Conservation (phyloP, 2,888 invertebrate species). For the Ophioninae sp. region DNA sequence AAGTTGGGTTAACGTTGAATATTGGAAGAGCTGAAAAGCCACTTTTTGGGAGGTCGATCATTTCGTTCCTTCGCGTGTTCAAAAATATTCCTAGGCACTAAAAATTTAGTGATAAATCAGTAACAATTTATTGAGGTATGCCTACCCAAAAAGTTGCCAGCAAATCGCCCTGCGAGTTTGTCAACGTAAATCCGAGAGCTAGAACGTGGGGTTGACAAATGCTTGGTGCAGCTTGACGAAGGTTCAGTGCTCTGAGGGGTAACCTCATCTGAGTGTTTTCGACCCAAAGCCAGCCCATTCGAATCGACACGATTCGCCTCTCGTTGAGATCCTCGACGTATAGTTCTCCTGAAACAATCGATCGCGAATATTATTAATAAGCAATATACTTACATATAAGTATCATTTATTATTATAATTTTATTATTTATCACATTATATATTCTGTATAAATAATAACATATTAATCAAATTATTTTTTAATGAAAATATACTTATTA, state of each 20-base stretch:
- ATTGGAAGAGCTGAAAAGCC: no score
- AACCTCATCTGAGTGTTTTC: constrained; percentile 78
- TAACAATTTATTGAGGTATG: background rate
- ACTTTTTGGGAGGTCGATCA: no score
- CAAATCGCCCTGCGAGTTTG: constrained; percentile 75
- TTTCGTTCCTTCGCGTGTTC: no score
- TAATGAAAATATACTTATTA: no score
- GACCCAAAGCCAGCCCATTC: constrained; percentile 80
- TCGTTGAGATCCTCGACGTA: constrained; percentile 78
- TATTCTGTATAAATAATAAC: no score
- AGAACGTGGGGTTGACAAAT: constrained; percentile 78
- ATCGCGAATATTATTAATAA: constrained; percentile 4
- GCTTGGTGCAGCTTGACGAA: constrained; percentile 76
- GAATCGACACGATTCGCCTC: constrained; percentile 77
- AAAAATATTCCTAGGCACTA: no score
- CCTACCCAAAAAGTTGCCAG: constrained; percentile 79
- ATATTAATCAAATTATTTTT: no score
- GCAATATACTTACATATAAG: no score
- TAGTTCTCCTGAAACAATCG: constrained; percentile 75
- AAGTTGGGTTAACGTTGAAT: no score
- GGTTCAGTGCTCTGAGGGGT: constrained; percentile 78
- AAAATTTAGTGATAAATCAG: background rate
- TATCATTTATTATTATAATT: no score
- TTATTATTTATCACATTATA: no score
- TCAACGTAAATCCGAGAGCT: constrained; percentile 78